Conservation (phyloP, 2,113 vertebrate genomes). For the Zosterops borbonicus region DNA sequence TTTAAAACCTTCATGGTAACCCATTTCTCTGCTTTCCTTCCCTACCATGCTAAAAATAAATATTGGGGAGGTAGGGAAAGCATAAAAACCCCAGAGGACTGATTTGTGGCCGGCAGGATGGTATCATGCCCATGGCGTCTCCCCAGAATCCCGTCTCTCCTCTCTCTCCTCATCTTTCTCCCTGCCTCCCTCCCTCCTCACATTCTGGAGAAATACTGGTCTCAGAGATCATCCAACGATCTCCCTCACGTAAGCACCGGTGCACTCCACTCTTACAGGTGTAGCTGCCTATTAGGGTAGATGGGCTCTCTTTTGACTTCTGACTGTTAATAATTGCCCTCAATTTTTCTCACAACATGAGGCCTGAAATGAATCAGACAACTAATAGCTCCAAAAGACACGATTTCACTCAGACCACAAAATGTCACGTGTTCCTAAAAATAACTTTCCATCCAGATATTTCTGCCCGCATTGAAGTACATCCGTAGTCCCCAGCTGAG, state of each 20-base stretch:
- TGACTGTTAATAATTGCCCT: background rate
- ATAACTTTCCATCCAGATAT: background rate
- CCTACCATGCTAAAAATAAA: background rate
- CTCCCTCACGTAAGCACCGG: background rate
- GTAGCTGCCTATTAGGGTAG: background rate
- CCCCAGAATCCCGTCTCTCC: background rate
- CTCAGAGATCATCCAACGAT: background rate
- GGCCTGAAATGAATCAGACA: background rate
- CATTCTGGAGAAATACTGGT: background rate
- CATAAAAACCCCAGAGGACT: background rate
- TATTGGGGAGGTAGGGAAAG: rapidly evolving
- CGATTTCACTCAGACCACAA: background rate
- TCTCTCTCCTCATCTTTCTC: background rate
- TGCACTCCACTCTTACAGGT: background rate
- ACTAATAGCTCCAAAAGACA: background rate
- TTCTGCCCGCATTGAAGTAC: background rate
- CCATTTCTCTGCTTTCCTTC: background rate
- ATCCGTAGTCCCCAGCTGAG: background rate
- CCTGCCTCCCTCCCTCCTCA: too few relatives aligned
- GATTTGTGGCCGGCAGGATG: background rate
- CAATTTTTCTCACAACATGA: background rate
- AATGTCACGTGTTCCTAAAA: background rate
- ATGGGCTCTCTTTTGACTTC: background rate
- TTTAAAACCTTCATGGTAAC: rapidly evolving
- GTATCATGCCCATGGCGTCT: background rate